These are phyloP conservation scores for Steatornis caripensis DNA, from an alignment of 2,113 vertebrate species.

Conservation along the genomic window DNA sequence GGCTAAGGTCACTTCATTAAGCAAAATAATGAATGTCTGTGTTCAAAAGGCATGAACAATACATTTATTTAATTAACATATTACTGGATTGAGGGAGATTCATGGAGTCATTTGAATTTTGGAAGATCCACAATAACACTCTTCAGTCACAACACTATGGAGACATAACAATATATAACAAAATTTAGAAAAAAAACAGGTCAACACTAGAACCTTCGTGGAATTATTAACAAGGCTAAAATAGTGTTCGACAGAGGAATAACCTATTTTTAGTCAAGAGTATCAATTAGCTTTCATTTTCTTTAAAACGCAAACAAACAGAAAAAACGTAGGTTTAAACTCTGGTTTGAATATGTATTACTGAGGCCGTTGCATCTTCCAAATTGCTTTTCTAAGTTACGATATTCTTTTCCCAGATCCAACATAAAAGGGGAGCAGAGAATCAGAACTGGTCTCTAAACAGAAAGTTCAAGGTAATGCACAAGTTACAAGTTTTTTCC, in stretches of 20 bases:
- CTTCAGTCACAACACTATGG: background rate
- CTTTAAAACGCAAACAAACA: background rate
- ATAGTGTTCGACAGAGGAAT: background rate
- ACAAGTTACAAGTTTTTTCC: background rate
- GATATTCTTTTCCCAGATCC: background rate
- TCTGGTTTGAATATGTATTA: background rate
- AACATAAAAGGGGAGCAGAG: background rate
- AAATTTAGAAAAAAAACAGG: background rate
- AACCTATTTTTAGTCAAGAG: background rate
- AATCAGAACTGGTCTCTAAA: background rate
- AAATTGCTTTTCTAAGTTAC: background rate
- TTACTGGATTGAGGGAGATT: background rate
- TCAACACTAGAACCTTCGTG: background rate
- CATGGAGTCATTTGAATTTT: background rate
- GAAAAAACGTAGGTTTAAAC: background rate
- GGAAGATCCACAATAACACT: background rate
- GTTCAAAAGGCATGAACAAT: constrained; percentile 11
- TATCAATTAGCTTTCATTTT: background rate
- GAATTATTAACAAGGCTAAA: background rate
- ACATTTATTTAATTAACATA: background rate
- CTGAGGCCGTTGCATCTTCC: background rate
- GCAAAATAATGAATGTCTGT: constrained; percentile 15
- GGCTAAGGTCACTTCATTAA: constrained; percentile 33
- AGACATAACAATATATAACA: background rate
- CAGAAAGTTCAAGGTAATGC: background rate